phyloP scores from a whole-genome alignment of 2,113 vertebrate species.

The Alethe diademata region DNA sequence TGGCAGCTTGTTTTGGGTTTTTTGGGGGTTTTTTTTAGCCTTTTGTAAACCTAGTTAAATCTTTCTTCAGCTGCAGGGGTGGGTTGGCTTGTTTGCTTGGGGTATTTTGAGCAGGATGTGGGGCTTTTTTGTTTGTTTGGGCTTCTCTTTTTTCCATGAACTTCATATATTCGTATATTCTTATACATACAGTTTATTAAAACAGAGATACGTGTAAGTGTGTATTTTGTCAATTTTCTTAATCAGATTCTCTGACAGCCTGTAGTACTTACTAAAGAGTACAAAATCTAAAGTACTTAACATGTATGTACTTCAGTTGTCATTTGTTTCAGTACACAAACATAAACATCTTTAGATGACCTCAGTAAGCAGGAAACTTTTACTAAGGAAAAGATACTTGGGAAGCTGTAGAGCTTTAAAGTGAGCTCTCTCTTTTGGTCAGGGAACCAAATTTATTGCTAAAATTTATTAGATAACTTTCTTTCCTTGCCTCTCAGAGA shows the following conservation, averaged over 20 bases:
- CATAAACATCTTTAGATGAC: neutral
- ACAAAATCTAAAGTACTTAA: neutral
- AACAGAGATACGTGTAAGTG: neutral
- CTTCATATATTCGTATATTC: neutral
- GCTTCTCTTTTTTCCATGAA: neutral
- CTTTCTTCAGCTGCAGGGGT: neutral
- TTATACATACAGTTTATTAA: neutral
- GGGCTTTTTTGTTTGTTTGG: neutral
- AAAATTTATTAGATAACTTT: neutral
- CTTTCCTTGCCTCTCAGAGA: neutral
- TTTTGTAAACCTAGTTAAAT: neutral
- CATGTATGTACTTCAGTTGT: neutral
- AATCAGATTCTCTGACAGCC: neutral
- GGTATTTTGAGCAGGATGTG: neutral
- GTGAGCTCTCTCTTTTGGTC: neutral
- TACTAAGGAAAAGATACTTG: neutral
- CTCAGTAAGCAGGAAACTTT: neutral
- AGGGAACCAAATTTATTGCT: neutral
- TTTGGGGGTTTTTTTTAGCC: neutral
- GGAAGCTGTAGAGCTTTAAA: neutral
- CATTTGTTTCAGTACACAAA: neutral
- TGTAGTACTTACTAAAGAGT: neutral
- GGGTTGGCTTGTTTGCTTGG: neutral
- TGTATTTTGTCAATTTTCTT: neutral
- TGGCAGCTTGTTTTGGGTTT: neutral